Base-by-base conservation (phyloP, 2,113 vertebrate genomes). In the Cephalopterus ornatus region DNA sequence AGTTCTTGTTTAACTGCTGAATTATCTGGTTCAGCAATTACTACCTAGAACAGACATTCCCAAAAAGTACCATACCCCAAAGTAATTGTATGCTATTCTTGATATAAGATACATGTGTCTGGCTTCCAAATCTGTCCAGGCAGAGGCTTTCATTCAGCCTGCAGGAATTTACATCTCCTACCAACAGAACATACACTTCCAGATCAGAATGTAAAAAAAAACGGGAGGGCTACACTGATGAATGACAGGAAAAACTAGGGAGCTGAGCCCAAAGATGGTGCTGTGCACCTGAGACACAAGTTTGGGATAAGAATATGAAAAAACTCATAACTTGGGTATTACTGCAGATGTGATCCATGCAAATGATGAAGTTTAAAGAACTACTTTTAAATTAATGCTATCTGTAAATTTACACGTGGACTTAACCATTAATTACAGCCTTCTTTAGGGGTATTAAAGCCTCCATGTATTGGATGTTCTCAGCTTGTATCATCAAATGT, bases 191-290 rank as follows among this genome's bases (percentile, higher is more conserved):
- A 86, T 35, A 65, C 33, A 50, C 63, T 92, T 96, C 67, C 53
- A 84, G 50, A 77, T 77, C 46, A 92, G 79, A 88, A 91, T 52
- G 63, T 55, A 35, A 93, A 93, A 90, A 90, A 81, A 56, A 92
- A 88, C 49, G 37, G 6, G 28, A 90, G 14, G 42, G 42, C 35
- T 81, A 26, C 73, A 52, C 9, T 66, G 72, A 77, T 13, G 42
- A 77, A 86, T 17, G 11, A 58, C 1, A 2, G 47, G 16, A 42
- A 70, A 80, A 88, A 66, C 5, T 22, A 71, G 16, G 5, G 23
- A 89, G n/a, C 42, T 30, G 24, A 84, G 61, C 65, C 8, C 37
- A 80, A 70, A 91, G n/a, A 77, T 12, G 24, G 79, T 30, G 23
- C 1, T 28, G n/a, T 35, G 8, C 13, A 49, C 27, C 0, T 56